A percentile compares a stretch with the other conserved stretches of the same genome.
phyloP scores from a whole-genome alignment of 2,797 vertebrate genomes.

The Stomatorhinus walkeri region DNA sequence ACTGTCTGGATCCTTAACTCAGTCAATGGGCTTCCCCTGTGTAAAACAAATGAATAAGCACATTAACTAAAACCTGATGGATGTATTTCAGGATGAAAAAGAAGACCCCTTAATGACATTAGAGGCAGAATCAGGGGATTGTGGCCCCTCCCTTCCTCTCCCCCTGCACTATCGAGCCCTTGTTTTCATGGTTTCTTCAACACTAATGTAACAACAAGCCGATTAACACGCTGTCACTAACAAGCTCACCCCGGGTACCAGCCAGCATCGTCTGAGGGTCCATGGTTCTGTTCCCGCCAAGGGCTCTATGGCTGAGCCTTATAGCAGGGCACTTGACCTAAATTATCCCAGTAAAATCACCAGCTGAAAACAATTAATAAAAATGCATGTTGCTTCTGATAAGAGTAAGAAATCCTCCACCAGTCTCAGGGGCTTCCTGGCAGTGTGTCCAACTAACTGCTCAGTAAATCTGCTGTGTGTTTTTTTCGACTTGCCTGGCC shows the following conservation, averaged over 20 bases:
- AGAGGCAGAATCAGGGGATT: neutral
- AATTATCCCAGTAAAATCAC: neutral
- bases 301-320: neutral
- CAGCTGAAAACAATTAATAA: neutral
- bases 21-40: neutral
- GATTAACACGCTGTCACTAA: neutral
- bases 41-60: neutral
- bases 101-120: neutral
- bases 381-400: neutral
- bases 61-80: neutral
- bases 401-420: neutral
- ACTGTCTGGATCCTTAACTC: neutral
- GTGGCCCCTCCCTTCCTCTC: neutral
- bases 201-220: neutral
- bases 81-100: neutral
- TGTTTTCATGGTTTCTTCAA: neutral
- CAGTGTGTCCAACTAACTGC: neutral
- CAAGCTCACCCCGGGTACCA: neutral
- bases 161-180: neutral
- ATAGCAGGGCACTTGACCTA: neutral
- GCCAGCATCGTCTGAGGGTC: neutral
- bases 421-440: neutral
- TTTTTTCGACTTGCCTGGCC: neutral
- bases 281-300: neutral
- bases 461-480: neutral